Evolutionary conservation across 2,888 invertebrate species (phyloP).

Genomic region (Erebia ligea): DNA sequence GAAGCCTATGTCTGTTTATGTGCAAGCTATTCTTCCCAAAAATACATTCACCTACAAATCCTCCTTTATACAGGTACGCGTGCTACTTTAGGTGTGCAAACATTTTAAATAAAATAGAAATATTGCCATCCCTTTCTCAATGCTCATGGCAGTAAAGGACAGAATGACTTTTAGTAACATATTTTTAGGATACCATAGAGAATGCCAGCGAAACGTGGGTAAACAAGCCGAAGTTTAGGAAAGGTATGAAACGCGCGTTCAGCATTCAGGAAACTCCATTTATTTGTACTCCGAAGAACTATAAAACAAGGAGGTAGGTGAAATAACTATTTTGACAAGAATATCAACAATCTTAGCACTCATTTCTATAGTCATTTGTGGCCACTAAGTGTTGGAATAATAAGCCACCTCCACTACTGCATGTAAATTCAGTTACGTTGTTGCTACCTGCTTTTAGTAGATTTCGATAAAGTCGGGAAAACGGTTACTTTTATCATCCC

Average conservation of each 20-base stretch:
- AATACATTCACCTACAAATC: constrained; percentile 76
- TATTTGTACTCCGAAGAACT: constrained; percentile 82
- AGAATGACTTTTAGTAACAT: not conserved
- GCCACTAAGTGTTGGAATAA: not conserved
- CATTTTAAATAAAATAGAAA: no score
- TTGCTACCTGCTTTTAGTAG: not conserved
- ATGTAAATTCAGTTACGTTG: not conserved
- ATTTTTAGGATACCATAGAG: constrained; percentile 73
- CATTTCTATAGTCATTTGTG: no score
- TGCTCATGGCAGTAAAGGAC: no score
- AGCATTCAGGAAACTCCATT: constrained; percentile 84
- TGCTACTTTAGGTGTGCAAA: no score
- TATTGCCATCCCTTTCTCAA: no score
- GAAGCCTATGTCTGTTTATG: constrained; percentile 84
- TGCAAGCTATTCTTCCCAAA: constrained; percentile 72
- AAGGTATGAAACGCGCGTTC: constrained; percentile 70
- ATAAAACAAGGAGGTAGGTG: constrained; percentile 60
- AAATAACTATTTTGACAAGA: not conserved
- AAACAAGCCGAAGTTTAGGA: constrained; percentile 64
- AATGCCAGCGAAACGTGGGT: constrained; percentile 75
- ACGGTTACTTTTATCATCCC: no score
- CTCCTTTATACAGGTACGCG: constrained; percentile 72
- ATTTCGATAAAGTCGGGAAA: not conserved
- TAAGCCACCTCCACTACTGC: not conserved
- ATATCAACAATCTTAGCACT: not conserved